A percentile compares a stretch with the other conserved stretches of the same genome.
Conservation (phyloP, 2,888 invertebrate genomes). For the Thereva nobilitata region DNA sequence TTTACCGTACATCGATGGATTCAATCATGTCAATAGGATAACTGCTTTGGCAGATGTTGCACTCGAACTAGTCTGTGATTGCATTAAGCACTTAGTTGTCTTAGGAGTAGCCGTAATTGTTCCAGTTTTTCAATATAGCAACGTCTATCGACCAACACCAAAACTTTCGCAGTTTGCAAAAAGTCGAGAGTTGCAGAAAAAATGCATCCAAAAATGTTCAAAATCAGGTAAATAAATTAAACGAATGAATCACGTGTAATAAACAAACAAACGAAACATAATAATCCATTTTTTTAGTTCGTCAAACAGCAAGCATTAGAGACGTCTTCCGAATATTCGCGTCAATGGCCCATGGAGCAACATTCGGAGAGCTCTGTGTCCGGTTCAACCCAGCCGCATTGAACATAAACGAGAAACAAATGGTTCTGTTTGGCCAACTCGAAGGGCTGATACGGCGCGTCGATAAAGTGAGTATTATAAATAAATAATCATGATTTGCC, state of each 20-base stretch:
- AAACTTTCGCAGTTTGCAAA: conserved; percentile 69
- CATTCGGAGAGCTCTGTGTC: conserved; percentile 75
- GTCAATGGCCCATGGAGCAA: conserved; percentile 76
- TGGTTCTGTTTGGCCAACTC: conserved; percentile 86
- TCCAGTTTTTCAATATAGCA: conserved; percentile 81
- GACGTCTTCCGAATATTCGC: conserved; percentile 77
- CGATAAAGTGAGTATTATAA: conserved; percentile 66
- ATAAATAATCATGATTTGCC: conserved; percentile 13
- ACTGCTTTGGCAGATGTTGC: conserved; percentile 80
- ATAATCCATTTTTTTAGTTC: conserved; percentile 57
- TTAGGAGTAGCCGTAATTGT: conserved; percentile 75
- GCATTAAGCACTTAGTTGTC: conserved; percentile 78
- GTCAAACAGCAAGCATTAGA: conserved; percentile 68
- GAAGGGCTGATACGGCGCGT: conserved; percentile 81
- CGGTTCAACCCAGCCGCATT: conserved; percentile 73
- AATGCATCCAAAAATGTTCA: conserved; percentile 72
- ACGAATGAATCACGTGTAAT: background rate
- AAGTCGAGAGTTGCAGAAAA: conserved; percentile 67
- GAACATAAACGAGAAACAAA: conserved; percentile 77
- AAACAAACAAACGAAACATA: conserved; percentile 25
- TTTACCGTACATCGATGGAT: conserved; percentile 78
- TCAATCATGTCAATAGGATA: conserved; percentile 78
- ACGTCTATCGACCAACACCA: conserved; percentile 72
- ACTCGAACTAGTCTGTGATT: conserved; percentile 77
- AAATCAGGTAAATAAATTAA: conserved; percentile 63